Percentiles rank a stretch among this genome's conserved stretches.
These are phyloP conservation scores for Netelia fuscicornis DNA, from an alignment of 2,888 invertebrate species.

Conservation along the genomic window DNA sequence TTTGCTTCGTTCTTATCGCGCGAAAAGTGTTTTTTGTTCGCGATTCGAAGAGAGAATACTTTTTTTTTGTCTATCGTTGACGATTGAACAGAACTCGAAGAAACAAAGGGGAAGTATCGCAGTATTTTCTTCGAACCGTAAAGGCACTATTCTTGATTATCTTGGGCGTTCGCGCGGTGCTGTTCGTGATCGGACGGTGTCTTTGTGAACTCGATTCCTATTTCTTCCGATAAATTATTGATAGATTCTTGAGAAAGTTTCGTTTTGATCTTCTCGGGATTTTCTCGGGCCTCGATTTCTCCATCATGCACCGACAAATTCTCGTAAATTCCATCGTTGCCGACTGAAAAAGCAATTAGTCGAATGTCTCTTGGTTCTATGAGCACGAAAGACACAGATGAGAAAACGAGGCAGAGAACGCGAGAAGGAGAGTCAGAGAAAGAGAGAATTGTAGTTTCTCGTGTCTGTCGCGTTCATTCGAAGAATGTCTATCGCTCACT, in stretches of 20 bases:
- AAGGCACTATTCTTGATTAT: neutral
- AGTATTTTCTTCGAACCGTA: neutral
- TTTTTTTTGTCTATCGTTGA: neutral
- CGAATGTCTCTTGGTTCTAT: conserved; percentile 51
- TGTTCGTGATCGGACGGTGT: conserved; percentile 10
- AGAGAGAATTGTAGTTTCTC: neutral
- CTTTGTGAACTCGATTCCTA: conserved; percentile 1
- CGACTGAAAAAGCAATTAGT: conserved; percentile 68
- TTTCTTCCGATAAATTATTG: conserved; percentile 30
- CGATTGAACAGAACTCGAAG: neutral
- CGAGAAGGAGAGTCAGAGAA: conserved; percentile 2
- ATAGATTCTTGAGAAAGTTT: conserved; percentile 34
- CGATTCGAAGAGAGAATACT: neutral
- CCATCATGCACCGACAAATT: conserved; percentile 25
- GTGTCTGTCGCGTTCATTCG: conserved; percentile 1
- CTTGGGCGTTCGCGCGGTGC: conserved; percentile 15
- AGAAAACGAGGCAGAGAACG: neutral
- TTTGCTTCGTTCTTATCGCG: neutral
- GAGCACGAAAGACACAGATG: conserved; percentile 1
- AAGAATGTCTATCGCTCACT: conserved; percentile 67
- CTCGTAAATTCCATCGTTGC: conserved; percentile 53
- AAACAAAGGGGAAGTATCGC: neutral
- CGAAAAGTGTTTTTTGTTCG: neutral
- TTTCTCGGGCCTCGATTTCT: conserved; percentile 34
- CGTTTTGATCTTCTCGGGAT: conserved; percentile 35